Evolutionary conservation across 2,888 invertebrate species (phyloP), one percentile per base, ranked within the genome.

Genomic region (Ormyrus thymus): DNA sequence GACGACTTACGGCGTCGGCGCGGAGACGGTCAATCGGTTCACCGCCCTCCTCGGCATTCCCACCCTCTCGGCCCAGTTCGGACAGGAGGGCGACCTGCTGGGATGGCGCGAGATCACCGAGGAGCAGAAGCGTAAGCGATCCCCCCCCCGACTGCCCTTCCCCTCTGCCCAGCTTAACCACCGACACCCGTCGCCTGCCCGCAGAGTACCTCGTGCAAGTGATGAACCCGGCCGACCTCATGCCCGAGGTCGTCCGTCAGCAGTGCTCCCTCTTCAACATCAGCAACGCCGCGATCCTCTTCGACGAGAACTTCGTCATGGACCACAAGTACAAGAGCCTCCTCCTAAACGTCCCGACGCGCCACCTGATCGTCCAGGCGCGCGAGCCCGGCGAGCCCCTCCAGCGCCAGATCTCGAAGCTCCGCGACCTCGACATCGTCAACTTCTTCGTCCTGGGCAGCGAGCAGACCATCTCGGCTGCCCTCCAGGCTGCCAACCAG

Each of bases 291-390:
- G 98, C 97, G 7, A 96, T 98, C 68, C 92, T 98, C 64, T 98
- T 96, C 88, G 98, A 98, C 86, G 93, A 95, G 45, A 94, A 94
- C 56, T 97, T 97, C 87, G 95, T 96, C 10, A 96, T 97, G 95
- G 97, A 97, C 86, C 97, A 97, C 91, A 97, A 97, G 90, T 97
- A 97, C 90, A 97, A 97, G 90, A 95, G 97, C 9, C 90, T 98
- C 8, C 91, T 98, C 55, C 94, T 97, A 90, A 97, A 98, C 88
- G 95, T 97, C 76, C 96, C 97, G 7, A 96, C 97, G 0, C 92
- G 97, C 9, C 97, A 98, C 89, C 94, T 97, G 0, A 97, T 98
- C 81, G 94, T 95, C 5, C 92, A 92, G 7, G 91, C 92, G 0
- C 92, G 93, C 83, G 91, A 91, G 84, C 91, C 92, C 53, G 91